These are phyloP conservation scores for Meteorus cinctellus DNA, from an alignment of 2,888 invertebrate species.

Conservation along the genomic window DNA sequence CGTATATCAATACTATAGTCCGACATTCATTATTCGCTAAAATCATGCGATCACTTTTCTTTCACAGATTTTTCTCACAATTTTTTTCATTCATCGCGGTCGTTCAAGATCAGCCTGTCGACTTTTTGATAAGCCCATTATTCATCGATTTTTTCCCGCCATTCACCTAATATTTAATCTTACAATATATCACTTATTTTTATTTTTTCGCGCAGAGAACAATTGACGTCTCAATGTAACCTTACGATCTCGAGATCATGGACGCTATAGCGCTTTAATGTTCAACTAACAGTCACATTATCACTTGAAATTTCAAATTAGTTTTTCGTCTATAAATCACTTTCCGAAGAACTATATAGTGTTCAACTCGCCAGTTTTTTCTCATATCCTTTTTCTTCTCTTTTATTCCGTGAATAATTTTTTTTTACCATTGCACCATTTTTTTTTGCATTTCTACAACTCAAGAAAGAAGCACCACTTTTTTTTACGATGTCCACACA, in stretches of 20 bases:
- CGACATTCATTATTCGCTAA: slow-evolving; percentile 37
- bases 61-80: slow-evolving; percentile 38
- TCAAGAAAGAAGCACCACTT: slow-evolving; percentile 62
- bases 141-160: slow-evolving; percentile 18
- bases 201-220: slow-evolving; percentile 1
- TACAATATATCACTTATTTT: slow-evolving; percentile 10
- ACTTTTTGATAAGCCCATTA: slow-evolving; percentile 41
- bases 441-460: slow-evolving; percentile 29
- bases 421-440: slow-evolving; percentile 32
- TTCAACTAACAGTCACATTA: neutral
- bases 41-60: slow-evolving; percentile 38
- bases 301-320: slow-evolving; percentile 17
- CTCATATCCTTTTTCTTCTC: neutral
- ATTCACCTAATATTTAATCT: slow-evolving; percentile 28
- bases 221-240: neutral
- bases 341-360: neutral
- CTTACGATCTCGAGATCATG: neutral
- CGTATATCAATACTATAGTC: slow-evolving; percentile 52
- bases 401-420: neutral
- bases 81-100: slow-evolving; percentile 26
- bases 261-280: slow-evolving; percentile 17
- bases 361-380: neutral
- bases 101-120: slow-evolving; percentile 43
- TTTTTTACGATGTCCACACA: slow-evolving; percentile 49
- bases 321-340: neutral